Evolutionary conservation across 2,888 invertebrate genomes (phyloP).

Genomic region (Chloroclystis v-ata): DNA sequence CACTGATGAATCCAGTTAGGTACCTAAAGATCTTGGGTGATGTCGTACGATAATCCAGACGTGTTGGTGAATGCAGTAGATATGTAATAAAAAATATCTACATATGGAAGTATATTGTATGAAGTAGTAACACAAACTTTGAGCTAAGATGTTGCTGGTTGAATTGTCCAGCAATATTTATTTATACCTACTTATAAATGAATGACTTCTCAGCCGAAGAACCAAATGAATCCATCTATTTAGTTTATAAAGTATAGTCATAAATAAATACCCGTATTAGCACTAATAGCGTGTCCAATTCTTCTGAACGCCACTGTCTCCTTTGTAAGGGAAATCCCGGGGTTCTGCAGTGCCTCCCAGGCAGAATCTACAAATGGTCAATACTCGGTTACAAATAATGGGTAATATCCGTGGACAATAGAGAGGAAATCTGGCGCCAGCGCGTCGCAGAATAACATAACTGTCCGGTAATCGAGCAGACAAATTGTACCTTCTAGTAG

Average conservation of each 20-base stretch:
- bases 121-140: no score
- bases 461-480: slow-evolving; percentile 50
- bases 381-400: slow-evolving; percentile 39
- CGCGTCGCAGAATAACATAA: slow-evolving; percentile 56
- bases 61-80: no score
- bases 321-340: slow-evolving; percentile 31
- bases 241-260: neutral
- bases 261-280: slow-evolving; percentile 19
- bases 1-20: no score
- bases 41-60: no score
- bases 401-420: slow-evolving; percentile 46
- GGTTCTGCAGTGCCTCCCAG: slow-evolving; percentile 37
- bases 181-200: no score
- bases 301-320: slow-evolving; percentile 41
- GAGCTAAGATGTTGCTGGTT: no score
- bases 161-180: no score
- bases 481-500: slow-evolving; percentile 46
- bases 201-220: no score
- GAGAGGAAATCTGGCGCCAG: slow-evolving; percentile 63
- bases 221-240: no score
- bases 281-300: slow-evolving; percentile 24
- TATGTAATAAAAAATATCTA: no score
- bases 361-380: slow-evolving; percentile 40
- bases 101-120: no score
- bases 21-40: no score